These are phyloP conservation scores for Drosophila rellima DNA, from an alignment of 2,888 invertebrate genomes.

Conservation along the genomic window DNA sequence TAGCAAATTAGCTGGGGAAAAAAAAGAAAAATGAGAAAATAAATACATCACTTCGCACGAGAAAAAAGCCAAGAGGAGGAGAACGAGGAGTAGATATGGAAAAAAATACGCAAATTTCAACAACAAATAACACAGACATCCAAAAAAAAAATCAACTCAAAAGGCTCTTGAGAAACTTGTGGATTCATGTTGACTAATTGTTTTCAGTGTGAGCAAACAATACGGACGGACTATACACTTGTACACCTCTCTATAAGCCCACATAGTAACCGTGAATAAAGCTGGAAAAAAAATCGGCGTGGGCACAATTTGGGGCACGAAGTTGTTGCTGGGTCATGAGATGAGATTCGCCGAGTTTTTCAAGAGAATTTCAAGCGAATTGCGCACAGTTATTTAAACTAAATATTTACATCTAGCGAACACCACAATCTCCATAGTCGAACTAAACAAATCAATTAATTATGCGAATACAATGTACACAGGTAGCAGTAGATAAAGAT, in stretches of 20 bases:
- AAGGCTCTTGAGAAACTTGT: constrained; percentile 61
- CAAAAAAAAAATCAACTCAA: constrained; percentile 39
- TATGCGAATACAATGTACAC: constrained; percentile 51
- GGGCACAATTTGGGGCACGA: constrained; percentile 55
- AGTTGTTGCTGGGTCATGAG: constrained; percentile 44
- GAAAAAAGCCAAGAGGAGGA: constrained; percentile 23
- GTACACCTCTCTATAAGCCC: constrained; percentile 39
- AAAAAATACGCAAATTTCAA: constrained; percentile 39
- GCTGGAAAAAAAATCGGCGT: constrained; percentile 31
- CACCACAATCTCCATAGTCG: constrained; percentile 59
- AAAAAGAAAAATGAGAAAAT: constrained; percentile 24
- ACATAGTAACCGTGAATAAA: constrained; percentile 52
- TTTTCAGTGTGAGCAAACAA: constrained; percentile 50
- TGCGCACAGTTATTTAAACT: constrained; percentile 67
- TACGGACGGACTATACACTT: constrained; percentile 26
- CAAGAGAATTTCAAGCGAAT: constrained; percentile 61
- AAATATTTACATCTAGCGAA: constrained; percentile 69
- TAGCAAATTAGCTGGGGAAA: constrained; percentile 44
- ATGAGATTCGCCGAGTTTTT: constrained; percentile 30
- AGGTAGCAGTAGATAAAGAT: constrained; percentile 44
- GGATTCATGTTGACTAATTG: constrained; percentile 77
- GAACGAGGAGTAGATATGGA: constrained; percentile 20
- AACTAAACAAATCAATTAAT: constrained; percentile 80
- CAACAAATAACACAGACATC: constrained; percentile 29
- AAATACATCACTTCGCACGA: constrained; percentile 50